These are phyloP conservation scores for Tiaroga cobitis DNA, from an alignment of 2,797 vertebrate species.

Conservation along the genomic window DNA sequence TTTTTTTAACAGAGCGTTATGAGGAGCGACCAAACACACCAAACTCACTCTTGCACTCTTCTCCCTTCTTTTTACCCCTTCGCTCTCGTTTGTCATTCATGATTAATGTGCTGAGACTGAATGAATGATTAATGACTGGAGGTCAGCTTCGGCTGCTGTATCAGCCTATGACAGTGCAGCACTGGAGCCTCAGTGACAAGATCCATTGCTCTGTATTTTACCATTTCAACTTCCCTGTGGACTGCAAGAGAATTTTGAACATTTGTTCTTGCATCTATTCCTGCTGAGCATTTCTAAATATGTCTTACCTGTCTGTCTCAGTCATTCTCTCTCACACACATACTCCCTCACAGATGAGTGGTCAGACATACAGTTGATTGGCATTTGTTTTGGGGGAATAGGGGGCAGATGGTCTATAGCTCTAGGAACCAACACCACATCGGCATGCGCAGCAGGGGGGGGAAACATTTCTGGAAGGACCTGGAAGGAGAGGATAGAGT, in stretches of 20 bases:
- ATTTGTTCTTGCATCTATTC: conserved; percentile 40
- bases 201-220: conserved; percentile 44
- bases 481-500: conserved; percentile 54
- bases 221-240: conserved; percentile 14
- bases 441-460: conserved; percentile 64
- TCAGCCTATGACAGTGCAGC: conserved; percentile 44
- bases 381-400: conserved; percentile 38
- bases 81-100: conserved; percentile 73
- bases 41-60: conserved; percentile 17
- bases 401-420: conserved; percentile 72
- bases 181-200: conserved; percentile 43
- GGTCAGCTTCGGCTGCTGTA: conserved; percentile 50
- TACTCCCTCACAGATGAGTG: conserved; percentile 9
- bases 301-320: conserved; percentile 35
- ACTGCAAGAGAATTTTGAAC: conserved; percentile 26
- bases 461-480: conserved; percentile 44
- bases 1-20: background rate
- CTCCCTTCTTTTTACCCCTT: conserved; percentile 45
- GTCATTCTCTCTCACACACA: background rate
- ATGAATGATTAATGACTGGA: conserved; percentile 80
- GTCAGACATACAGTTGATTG: conserved; percentile 31
- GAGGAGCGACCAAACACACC: background rate
- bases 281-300: conserved; percentile 39
- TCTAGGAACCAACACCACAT: conserved; percentile 70
- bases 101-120: conserved; percentile 78